Conservation (phyloP, 2,797 vertebrate genomes). For the Neomorphus geoffroyi region DNA sequence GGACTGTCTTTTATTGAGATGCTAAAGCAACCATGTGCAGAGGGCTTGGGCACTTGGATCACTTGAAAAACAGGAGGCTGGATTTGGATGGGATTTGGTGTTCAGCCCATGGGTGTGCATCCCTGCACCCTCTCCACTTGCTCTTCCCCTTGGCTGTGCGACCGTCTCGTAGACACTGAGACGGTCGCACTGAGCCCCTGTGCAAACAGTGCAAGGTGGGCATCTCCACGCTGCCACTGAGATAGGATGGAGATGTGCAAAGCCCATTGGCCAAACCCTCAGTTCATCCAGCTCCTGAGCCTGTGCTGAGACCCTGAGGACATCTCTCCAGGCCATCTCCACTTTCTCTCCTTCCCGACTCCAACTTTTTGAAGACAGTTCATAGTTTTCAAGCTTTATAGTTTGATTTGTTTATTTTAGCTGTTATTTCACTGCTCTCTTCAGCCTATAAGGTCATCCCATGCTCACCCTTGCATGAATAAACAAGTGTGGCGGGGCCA, state of each 20-base stretch:
- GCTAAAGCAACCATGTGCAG: background rate
- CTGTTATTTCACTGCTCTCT: conserved; percentile 53
- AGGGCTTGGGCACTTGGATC: fast-evolving
- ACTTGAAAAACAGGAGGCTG: background rate
- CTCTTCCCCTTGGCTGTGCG: background rate
- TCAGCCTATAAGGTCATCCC: conserved; percentile 69
- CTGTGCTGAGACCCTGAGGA: fast-evolving
- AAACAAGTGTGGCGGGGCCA: conserved; percentile 59
- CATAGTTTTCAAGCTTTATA: conserved; percentile 55
- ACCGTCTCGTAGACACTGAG: background rate
- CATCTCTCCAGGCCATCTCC: background rate
- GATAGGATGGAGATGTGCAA: fast-evolving
- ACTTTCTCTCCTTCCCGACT: background rate
- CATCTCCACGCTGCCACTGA: background rate
- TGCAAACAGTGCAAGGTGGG: background rate
- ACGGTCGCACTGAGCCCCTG: fast-evolving
- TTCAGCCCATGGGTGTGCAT: background rate
- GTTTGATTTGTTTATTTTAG: conserved; percentile 66
- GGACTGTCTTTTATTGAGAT: background rate
- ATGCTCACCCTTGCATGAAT: conserved; percentile 58
- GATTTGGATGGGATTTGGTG: background rate
- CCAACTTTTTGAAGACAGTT: conserved; percentile 5
- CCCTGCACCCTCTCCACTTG: background rate
- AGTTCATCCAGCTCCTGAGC: background rate
- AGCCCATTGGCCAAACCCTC: background rate